Conservation (phyloP, 1,140 invertebrate species). For the Heliconius hermathena region DNA sequence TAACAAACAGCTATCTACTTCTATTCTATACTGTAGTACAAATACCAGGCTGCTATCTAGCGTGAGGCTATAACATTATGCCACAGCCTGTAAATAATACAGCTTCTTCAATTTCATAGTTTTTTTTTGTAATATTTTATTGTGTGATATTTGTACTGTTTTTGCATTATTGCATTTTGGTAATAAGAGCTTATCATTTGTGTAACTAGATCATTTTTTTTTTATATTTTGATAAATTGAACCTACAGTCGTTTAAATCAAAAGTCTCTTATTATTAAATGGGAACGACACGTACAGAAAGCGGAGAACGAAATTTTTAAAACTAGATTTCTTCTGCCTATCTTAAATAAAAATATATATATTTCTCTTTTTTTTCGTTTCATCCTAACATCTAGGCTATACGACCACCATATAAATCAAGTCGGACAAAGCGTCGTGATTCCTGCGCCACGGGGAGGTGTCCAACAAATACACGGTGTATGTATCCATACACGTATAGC, state of each 20-base stretch:
- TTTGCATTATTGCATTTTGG: too few relatives aligned
- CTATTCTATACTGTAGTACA: constrained; percentile 1
- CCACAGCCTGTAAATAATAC: not conserved
- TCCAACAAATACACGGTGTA: not conserved
- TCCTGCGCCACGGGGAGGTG: constrained; percentile 8
- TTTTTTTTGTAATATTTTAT: too few relatives aligned
- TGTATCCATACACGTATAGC: not conserved
- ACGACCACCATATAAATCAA: not conserved
- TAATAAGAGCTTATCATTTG: too few relatives aligned
- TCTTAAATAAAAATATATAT: not conserved
- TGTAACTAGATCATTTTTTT: too few relatives aligned
- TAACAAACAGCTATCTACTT: constrained; percentile 6
- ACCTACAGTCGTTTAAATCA: too few relatives aligned
- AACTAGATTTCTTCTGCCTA: too few relatives aligned
- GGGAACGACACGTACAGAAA: too few relatives aligned
- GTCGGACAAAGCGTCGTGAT: constrained; percentile 9
- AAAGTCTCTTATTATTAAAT: too few relatives aligned
- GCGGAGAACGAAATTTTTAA: too few relatives aligned
- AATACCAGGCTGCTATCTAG: constrained; percentile 14
- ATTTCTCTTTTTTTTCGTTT: not conserved
- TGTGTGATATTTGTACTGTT: too few relatives aligned
- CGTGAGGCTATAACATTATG: constrained; percentile 7
- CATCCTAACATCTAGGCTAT: not conserved
- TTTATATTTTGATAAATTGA: too few relatives aligned
- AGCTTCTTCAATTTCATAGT: not conserved